Percentiles rank a stretch among this genome's conserved stretches.
phyloP scores from a whole-genome alignment of 2,888 invertebrate genomes.

The Xylocampa areola region DNA sequence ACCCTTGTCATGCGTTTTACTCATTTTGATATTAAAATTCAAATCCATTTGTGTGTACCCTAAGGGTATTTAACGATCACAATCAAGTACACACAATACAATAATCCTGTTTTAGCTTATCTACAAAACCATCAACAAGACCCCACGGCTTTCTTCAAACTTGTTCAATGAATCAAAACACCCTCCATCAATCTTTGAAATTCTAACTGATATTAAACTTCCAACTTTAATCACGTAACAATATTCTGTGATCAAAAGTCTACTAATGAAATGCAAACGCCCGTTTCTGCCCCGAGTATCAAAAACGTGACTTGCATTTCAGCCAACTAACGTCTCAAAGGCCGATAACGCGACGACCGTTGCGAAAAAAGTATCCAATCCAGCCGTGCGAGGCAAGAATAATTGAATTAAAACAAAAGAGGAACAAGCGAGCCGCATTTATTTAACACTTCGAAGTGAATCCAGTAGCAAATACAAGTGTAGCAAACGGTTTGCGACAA shows the following conservation, averaged over 20 bases:
- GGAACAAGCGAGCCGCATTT: slow-evolving; percentile 65
- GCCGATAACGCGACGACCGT: slow-evolving; percentile 52
- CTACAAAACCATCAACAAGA: slow-evolving; percentile 24
- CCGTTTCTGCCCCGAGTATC: slow-evolving; percentile 51
- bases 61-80: slow-evolving; percentile 9
- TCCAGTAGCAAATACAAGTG: slow-evolving; percentile 74
- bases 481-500: slow-evolving; percentile 76
- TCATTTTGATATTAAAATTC: neutral
- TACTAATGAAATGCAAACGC: slow-evolving; percentile 61
- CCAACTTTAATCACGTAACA: slow-evolving; percentile 54
- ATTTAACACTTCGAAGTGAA: slow-evolving; percentile 71
- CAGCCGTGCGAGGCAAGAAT: slow-evolving; percentile 62
- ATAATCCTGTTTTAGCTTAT: slow-evolving; percentile 18
- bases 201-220: slow-evolving; percentile 52
- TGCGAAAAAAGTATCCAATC: slow-evolving; percentile 57
- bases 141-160: slow-evolving; percentile 27
- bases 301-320: slow-evolving; percentile 59
- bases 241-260: slow-evolving; percentile 60
- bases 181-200: slow-evolving; percentile 38
- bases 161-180: slow-evolving; percentile 49
- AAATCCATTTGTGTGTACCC: slow-evolving; percentile 4
- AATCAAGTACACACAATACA: slow-evolving; percentile 28
- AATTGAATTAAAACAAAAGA: slow-evolving; percentile 69
- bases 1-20: neutral
- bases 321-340: slow-evolving; percentile 47